Base-by-base conservation (phyloP, 2,888 invertebrate genomes). In the Deroplatys truncata region DNA sequence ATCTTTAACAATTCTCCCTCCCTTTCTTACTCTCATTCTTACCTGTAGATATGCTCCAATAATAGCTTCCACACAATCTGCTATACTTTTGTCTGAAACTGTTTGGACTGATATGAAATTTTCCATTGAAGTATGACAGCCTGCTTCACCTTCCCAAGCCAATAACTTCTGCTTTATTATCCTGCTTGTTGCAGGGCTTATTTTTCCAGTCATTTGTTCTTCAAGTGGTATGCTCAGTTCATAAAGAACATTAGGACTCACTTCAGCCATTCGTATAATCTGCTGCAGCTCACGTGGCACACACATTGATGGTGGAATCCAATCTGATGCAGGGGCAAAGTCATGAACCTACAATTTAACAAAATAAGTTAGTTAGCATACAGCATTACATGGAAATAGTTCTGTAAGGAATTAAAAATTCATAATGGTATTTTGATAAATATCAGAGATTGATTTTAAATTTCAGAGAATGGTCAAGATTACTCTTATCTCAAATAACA, bases 61-160 rank as follows among this genome's bases (percentile, higher is more conserved):
- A 5, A 99, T 93, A 0, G 98, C 97, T 93, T 99, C 98, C 2
- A 98, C 96, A 90, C 96, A 95, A 93, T 99, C 98, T 0, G 98
- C 97, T 8, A 97, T 93, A 88, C 95, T 93, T 95, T 98, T 96
- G 92, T 96, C 95, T 0, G 94, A 91, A 25, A 96, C 93, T 25
- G 93, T 93, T 91, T 95, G 95, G 56, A 93, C 91, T 20, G 93
- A 93, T 31, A 95, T 92, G 92, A 93, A 95, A 88, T 92, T 93
- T 92, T 93, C 94, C 92, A 94, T 94, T n/a, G 91, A 91, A 5
- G 91, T 89, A 15, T 89, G 0, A 93, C 93, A 1, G 91, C 85
- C 28, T 93, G 93, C 0, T 84, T 94, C 94, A 0, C 92, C 92
- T 0, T 91, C 90, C 0, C 93, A 92, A 56, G 95, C 91, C 0